These are phyloP conservation scores for Cantharis rufa DNA, from an alignment of 2,888 invertebrate species.

Conservation along the genomic window DNA sequence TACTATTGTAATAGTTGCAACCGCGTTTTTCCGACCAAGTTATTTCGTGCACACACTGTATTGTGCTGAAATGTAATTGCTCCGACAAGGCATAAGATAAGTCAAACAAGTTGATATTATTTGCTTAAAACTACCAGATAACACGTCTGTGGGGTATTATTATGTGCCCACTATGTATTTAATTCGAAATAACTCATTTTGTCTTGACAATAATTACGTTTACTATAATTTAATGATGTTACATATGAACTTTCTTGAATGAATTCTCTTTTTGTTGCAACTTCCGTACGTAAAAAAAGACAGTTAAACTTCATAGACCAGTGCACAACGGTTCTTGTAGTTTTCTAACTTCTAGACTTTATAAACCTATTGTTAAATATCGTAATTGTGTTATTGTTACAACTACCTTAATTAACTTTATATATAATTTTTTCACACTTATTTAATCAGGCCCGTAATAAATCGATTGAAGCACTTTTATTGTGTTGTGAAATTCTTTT, in stretches of 20 bases:
- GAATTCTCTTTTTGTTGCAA: background rate
- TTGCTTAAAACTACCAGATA: background rate
- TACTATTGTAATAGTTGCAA: no score
- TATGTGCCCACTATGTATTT: background rate
- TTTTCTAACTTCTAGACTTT: background rate
- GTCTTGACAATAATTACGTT: background rate
- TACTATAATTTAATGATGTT: background rate
- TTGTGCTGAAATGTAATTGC: background rate
- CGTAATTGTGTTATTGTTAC: background rate
- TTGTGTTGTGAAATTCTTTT: background rate
- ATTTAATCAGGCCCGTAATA: background rate
- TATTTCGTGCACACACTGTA: no score
- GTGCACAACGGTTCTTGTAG: slow-evolving; percentile 17
- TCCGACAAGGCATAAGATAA: background rate
- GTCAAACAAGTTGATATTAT: background rate
- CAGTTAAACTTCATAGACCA: slow-evolving; percentile 14
- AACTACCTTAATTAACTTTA: background rate
- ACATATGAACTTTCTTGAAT: background rate
- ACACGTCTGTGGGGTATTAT: no score
- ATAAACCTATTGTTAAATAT: background rate
- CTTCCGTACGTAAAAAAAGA: slow-evolving; percentile 1
- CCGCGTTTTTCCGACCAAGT: no score
- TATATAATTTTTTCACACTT: background rate
- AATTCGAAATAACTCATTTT: background rate
- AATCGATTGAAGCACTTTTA: background rate